Evolutionary conservation across 2,888 invertebrate species (phyloP).

Genomic region (Polydrusus tereticollis): DNA sequence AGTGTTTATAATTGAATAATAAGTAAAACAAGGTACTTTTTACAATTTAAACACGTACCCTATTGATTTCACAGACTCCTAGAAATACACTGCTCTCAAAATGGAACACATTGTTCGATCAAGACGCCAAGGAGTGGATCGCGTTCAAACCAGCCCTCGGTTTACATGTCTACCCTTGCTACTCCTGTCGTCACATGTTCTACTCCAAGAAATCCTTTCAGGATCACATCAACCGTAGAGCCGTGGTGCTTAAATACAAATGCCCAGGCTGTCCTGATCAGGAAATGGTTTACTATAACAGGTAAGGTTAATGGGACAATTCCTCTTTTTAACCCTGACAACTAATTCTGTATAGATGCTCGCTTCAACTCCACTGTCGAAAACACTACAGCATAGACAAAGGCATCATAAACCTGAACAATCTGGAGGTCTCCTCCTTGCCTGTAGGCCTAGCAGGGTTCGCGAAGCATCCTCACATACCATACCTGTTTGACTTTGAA

Average conservation of each 20-base stretch:
- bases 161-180: slow-evolving; percentile 52
- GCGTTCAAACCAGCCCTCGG: slow-evolving; percentile 54
- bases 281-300: slow-evolving; percentile 61
- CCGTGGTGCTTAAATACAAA: slow-evolving; percentile 60
- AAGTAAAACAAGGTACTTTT: too few species aligned
- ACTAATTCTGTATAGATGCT: too few species aligned
- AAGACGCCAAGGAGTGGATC: slow-evolving; percentile 53
- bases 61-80: slow-evolving; percentile 30
- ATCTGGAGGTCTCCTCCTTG: slow-evolving; percentile 58
- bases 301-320: slow-evolving; percentile 49
- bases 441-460: slow-evolving; percentile 63
- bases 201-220: slow-evolving; percentile 61
- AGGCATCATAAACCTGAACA: slow-evolving; percentile 60
- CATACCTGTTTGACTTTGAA: slow-evolving; percentile 59
- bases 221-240: slow-evolving; percentile 64
- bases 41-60: too few species aligned
- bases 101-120: slow-evolving; percentile 52
- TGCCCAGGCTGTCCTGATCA: slow-evolving; percentile 58
- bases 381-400: slow-evolving; percentile 59
- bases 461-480: slow-evolving; percentile 59
- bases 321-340: too few species aligned
- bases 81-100: slow-evolving; percentile 46
- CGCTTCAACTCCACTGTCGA: slow-evolving; percentile 62
- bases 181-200: slow-evolving; percentile 57
- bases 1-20: too few species aligned